These are phyloP conservation scores for Pelvicachromis taeniatus DNA, from an alignment of 2,113 vertebrate species.

Conservation along the genomic window DNA sequence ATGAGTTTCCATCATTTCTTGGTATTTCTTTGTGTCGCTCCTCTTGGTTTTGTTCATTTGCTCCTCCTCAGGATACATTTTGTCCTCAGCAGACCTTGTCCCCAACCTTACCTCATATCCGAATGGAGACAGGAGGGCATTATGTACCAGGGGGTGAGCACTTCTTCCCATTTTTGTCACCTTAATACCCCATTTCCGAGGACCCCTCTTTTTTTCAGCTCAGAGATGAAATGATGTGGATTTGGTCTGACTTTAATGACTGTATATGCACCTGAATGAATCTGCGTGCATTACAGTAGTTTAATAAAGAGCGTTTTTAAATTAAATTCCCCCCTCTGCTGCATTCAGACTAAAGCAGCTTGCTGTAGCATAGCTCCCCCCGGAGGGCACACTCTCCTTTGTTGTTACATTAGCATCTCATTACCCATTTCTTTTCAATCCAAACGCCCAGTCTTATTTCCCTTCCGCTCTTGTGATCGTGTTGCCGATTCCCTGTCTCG, in stretches of 20 bases:
- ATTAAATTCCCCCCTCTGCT: neutral
- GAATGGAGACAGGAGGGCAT: neutral
- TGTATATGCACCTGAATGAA: slow-evolving; percentile 10
- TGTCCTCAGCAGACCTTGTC: neutral
- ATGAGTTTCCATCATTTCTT: neutral
- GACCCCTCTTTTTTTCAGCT: neutral
- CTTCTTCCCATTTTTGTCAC: neutral
- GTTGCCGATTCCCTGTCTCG: neutral
- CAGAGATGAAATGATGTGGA: neutral
- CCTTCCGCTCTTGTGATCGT: slow-evolving; percentile 17
- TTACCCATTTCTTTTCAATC: slow-evolving; percentile 51
- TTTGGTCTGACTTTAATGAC: slow-evolving; percentile 9
- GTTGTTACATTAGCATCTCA: slow-evolving; percentile 68
- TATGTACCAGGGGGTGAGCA: neutral
- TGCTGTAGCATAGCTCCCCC: slow-evolving; percentile 48
- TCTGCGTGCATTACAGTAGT: slow-evolving; percentile 14
- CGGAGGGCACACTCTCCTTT: slow-evolving; percentile 52
- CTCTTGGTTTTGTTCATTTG: neutral
- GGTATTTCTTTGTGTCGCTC: neutral
- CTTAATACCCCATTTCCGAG: neutral
- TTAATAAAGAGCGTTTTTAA: slow-evolving; percentile 39
- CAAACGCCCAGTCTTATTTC: slow-evolving; percentile 18
- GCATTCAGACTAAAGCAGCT: slow-evolving; percentile 17
- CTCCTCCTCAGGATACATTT: neutral
- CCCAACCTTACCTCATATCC: neutral